Base-by-base conservation (phyloP, 2,888 invertebrate species). In the Esperia sulphurella region DNA sequence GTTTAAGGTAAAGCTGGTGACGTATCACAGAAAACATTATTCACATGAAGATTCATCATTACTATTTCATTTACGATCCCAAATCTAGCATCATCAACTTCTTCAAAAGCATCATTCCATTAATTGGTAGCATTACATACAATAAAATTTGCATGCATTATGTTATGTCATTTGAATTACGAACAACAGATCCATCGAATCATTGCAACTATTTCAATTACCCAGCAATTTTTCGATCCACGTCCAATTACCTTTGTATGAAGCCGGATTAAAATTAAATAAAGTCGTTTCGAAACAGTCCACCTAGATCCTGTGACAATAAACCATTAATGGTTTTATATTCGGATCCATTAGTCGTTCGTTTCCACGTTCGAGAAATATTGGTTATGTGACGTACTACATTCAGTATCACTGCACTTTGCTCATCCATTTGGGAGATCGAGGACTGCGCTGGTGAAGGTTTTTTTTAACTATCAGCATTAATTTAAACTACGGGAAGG, bases 311-410 rank as follows among this genome's bases (percentile, higher is more conserved):
- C 38, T 13, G 43, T 30, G 47, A 47, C 43, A 43, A 46, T 41
- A 45, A 40, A 35, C 41, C 37, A 8, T 28, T 45, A 21, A 46
- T 29, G 37, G 13, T 57, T 71, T 70, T 71, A 70, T 73, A 68
- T 71, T 62, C 53, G 54, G 60, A 57, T 62, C 67, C 71, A 71
- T 75, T 73, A 71, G 58, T 54, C 55, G 61, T 52, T 54, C 55
- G 61, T 52, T 60, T 55, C 53, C 55, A 53, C 53, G 55, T 47
- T 47, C 52, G 43, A 50, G 51, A 49, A 52, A 49, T 54, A 54
- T 58, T 52, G 53, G 51, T 45, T 57, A 52, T 44, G 43, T 21
- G 2, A 2, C 31, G n/a, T 35, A 21, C 21, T 21, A 21, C 5
- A 35, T 35, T 42, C 55, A 49, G 54, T 49, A 59, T 56, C 56